A percentile compares a stretch with the other conserved stretches of the same genome.
Evolutionary conservation across 2,888 invertebrate species (phyloP).

Genomic region (Ligdia adustata): DNA sequence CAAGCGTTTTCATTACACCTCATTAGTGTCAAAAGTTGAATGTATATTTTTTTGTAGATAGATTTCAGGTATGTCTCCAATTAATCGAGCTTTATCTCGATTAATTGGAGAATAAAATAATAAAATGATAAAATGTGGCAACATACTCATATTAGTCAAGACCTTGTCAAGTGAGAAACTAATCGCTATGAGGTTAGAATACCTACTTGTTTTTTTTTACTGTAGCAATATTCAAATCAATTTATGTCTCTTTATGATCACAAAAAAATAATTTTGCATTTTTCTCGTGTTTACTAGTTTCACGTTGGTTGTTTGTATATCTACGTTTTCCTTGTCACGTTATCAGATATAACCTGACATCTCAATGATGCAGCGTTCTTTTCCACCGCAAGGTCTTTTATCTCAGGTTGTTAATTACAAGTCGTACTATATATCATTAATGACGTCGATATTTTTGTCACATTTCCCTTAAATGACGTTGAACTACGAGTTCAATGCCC

Average conservation of each 20-base stretch:
- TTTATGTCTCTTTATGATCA: not conserved
- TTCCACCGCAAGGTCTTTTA: constrained; percentile 43
- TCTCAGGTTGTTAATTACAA: constrained; percentile 10
- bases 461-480: too few species aligned
- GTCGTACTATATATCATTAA: too few species aligned
- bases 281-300: constrained; percentile 33
- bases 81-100: too few species aligned
- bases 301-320: constrained; percentile 38
- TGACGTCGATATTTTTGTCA: too few species aligned
- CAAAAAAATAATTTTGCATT: constrained; percentile 2
- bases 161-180: not conserved
- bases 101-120: too few species aligned
- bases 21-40: not conserved
- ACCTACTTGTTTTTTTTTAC: too few species aligned
- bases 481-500: too few species aligned
- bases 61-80: constrained; percentile 24
- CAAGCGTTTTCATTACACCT: not conserved
- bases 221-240: not conserved
- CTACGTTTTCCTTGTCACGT: constrained; percentile 45
- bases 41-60: not conserved
- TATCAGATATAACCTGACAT: constrained; percentile 54
- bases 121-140: too few species aligned
- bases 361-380: constrained; percentile 49
- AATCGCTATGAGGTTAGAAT: too few species aligned
- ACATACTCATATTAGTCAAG: too few species aligned